Percentiles rank a stretch among this genome's conserved stretches.
phyloP scores from a whole-genome alignment of 2,113 vertebrate genomes.

The Dromas ardeola region DNA sequence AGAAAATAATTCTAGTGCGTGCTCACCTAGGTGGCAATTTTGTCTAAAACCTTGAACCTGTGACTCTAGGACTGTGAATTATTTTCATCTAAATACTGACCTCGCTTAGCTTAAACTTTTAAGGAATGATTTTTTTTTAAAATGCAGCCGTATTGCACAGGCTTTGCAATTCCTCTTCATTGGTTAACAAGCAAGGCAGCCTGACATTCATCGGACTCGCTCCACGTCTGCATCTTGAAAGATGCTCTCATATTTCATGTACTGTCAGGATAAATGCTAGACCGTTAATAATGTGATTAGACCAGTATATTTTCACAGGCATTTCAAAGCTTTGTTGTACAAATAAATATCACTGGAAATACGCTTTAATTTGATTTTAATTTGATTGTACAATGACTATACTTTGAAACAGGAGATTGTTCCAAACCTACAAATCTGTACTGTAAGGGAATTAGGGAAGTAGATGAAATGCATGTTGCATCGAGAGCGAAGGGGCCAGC shows the following conservation, averaged over 20 bases:
- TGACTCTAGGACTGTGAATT: neutral
- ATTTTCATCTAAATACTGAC: neutral
- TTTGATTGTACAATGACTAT: neutral
- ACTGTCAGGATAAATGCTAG: neutral
- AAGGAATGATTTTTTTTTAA: neutral
- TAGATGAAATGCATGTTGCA: neutral
- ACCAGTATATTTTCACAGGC: neutral
- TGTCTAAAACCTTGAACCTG: neutral
- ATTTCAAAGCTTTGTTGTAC: neutral
- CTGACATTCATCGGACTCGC: neutral
- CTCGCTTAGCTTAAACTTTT: neutral
- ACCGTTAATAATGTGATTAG: neutral
- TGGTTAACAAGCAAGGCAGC: neutral
- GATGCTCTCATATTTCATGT: neutral
- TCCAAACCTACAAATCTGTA: neutral
- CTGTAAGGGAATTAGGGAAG: neutral
- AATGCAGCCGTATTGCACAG: neutral
- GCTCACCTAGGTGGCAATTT: neutral
- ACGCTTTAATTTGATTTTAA: neutral
- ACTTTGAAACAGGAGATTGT: neutral
- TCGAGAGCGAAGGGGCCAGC: neutral
- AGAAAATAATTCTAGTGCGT: neutral
- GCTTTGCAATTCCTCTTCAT: neutral
- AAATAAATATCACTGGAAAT: neutral
- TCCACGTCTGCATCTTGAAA: neutral